These are phyloP conservation scores for Montipora capitata DNA, from an alignment of 92 coral and sea anemone genomes.

Conservation along the genomic window DNA sequence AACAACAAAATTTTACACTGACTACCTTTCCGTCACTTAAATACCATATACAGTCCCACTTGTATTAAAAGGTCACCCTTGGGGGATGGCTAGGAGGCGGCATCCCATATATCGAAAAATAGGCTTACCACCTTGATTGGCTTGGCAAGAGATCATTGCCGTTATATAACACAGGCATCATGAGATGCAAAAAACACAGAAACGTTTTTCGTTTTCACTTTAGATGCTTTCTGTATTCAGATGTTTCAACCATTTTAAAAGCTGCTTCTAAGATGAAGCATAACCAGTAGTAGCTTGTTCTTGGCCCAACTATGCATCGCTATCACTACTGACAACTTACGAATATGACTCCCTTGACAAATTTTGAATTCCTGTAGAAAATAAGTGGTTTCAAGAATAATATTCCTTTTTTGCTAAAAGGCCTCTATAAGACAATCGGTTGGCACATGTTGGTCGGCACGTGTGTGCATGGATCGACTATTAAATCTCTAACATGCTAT, in stretches of 20 bases:
- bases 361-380: not conserved
- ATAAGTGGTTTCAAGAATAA: not conserved
- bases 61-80: no score
- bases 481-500: not conserved
- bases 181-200: no score
- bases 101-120: no score
- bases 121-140: no score
- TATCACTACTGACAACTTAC: not conserved
- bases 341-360: not conserved
- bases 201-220: not conserved
- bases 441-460: not conserved
- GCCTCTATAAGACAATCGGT: not conserved
- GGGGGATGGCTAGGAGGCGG: no score
- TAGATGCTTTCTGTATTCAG: no score
- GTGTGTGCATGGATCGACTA: not conserved
- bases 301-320: not conserved
- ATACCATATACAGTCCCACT: no score
- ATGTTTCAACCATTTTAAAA: no score
- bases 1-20: no score
- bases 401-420: not conserved
- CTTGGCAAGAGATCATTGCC: no score
- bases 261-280: not conserved
- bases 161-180: no score
- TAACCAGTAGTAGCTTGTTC: not conserved
- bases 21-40: no score